Evolutionary conservation across 23 tunicate species (phyloP), one percentile per base, ranked within the genome.

Genomic region (Corella eumyota): DNA sequence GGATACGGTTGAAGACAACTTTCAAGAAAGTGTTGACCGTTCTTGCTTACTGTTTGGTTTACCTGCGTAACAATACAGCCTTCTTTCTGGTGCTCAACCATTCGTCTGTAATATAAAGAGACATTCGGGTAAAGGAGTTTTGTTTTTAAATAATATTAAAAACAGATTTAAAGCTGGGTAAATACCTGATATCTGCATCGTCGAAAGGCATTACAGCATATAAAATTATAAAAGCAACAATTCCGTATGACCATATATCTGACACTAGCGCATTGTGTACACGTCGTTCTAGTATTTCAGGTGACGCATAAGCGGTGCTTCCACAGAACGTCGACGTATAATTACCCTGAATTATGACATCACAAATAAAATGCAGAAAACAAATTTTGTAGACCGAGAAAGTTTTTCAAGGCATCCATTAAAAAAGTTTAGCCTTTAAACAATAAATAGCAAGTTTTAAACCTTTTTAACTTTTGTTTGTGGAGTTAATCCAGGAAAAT

Each of bases 161-260:
- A n/a, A n/a, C n/a, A n/a, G n/a, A n/a, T n/a, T n/a, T 6, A 60
- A 60, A 60, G 6, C 0, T 48, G 19, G 47, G 9, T 19, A 1
- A 45, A 52, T 61, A 88, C 96, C 58, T 72, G 50, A 88, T 78
- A 62, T 88, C 88, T 6, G 82, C 34, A 50, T 88, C 96, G 52
- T 88, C 96, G 54, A 72, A 88, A 2, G 96, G 96, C 96, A 88
- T 88, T 0, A 69, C 67, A 7, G 88, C 96, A 47, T 61, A 79
- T 48, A 88, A 44, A 32, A 77, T 67, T 31, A 88, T 79, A 62
- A 78, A 88, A 32, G 62, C 49, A 15, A 88, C 96, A 34, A 88
- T 65, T 21, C 96, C 96, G 0, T 72, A 50, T 25, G 96, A 81
- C 96, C 96, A 88, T 9, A 88, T 73, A 33, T 88, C 96, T 3